Evolutionary conservation across 2,888 invertebrate species (phyloP).

Genomic region (Troides aeacus): DNA sequence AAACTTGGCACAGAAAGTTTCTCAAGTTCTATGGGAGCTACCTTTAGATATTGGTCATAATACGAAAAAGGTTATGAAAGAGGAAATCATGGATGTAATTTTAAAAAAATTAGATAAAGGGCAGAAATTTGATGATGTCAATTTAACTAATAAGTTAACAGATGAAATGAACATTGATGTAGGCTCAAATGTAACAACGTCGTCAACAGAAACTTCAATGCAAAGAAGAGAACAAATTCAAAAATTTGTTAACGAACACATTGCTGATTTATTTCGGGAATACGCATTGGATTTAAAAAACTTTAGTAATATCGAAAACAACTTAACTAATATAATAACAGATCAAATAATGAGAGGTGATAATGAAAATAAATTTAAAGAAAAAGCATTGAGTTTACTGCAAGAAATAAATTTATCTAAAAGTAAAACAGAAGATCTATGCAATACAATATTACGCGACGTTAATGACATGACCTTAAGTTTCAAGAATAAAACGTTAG

Average conservation of each 20-base stretch:
- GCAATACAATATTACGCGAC: constrained; percentile 9
- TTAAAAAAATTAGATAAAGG: constrained; percentile 7
- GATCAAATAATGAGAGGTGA: constrained; percentile 20
- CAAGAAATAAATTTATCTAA: constrained; percentile 19
- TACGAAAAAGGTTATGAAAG: constrained; percentile 11
- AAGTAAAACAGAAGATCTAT: constrained; percentile 20
- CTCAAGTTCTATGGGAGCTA: constrained; percentile 9
- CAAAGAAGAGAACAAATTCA: constrained; percentile 3
- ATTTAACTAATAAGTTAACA: neutral
- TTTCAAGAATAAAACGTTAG: constrained; percentile 13
- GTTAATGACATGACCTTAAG: constrained; percentile 11
- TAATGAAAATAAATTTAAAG: constrained; percentile 12
- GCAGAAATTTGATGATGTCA: neutral
- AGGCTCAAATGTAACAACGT: neutral
- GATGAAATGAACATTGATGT: neutral
- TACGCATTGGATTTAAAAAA: neutral
- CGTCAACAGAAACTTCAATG: constrained; percentile 4
- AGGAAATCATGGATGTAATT: constrained; percentile 15
- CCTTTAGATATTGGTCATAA: constrained; percentile 8
- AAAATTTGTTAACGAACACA: constrained; percentile 13
- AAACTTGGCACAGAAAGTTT: constrained; percentile 11
- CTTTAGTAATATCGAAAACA: constrained; percentile 9
- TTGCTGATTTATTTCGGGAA: constrained; percentile 8
- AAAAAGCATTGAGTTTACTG: constrained; percentile 12
- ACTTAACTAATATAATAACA: constrained; percentile 16